phyloP scores from a whole-genome alignment of 2,888 invertebrate genomes.

The Helleia helle region DNA sequence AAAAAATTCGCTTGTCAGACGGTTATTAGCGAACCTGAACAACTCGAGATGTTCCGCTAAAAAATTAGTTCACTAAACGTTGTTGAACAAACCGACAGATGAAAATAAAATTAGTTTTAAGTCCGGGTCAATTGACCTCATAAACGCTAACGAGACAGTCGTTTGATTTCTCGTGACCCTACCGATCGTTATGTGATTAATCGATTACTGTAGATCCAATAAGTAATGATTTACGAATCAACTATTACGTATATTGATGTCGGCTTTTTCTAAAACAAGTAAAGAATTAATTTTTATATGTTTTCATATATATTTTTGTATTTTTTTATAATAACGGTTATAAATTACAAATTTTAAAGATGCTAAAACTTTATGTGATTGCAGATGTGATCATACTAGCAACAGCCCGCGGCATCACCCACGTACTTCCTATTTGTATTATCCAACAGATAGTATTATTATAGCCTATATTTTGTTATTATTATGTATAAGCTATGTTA shows the following conservation, averaged over 20 bases:
- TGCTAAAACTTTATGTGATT: too few relatives aligned
- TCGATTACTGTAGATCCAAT: conserved; percentile 1
- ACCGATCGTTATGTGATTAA: neutral
- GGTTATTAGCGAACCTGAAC: conserved; percentile 36
- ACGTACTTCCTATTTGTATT: too few relatives aligned
- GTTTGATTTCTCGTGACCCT: conserved; percentile 3
- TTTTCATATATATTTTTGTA: too few relatives aligned
- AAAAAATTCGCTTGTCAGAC: conserved; percentile 52
- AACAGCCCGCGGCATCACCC: too few relatives aligned
- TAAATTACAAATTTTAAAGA: too few relatives aligned
- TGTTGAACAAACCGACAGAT: neutral
- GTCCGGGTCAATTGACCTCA: conserved; percentile 45
- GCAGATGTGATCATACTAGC: too few relatives aligned
- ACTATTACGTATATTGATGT: neutral
- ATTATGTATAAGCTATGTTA: too few relatives aligned
- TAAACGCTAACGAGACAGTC: conserved; percentile 4
- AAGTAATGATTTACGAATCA: neutral
- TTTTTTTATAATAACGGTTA: too few relatives aligned
- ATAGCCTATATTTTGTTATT: too few relatives aligned
- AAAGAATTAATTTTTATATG: too few relatives aligned
- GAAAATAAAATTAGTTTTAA: neutral
- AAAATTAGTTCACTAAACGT: conserved; percentile 2
- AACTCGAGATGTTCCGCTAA: conserved; percentile 7
- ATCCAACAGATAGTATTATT: too few relatives aligned
- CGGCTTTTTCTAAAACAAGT: too few relatives aligned